These are phyloP conservation scores for Drosophila helvetica DNA, from an alignment of 2,888 invertebrate species.

Conservation along the genomic window DNA sequence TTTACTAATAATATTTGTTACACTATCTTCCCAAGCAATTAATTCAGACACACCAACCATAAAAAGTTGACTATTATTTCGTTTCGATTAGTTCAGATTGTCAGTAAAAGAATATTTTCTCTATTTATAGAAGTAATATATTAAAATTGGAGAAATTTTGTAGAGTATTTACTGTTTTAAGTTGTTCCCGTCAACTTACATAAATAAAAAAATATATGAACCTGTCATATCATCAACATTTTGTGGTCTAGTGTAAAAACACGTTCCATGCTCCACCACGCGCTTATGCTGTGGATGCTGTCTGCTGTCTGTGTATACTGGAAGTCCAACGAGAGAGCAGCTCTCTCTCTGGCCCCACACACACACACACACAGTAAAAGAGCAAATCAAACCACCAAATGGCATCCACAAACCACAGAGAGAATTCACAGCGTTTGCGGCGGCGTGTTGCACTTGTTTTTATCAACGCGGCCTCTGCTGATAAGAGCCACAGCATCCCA, in stretches of 20 bases:
- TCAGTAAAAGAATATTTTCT: no score
- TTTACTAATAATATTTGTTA: no score
- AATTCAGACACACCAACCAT: no score
- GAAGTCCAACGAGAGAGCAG: constrained; percentile 38
- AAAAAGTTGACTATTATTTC: no score
- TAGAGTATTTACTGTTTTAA: background rate
- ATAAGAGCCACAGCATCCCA: constrained; percentile 37
- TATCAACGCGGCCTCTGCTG: constrained; percentile 49
- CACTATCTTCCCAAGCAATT: no score
- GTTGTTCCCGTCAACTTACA: no score
- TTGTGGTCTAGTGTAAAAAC: constrained; percentile 42
- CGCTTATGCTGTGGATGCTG: constrained; percentile 44
- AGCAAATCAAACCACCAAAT: constrained; percentile 17
- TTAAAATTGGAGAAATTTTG: background rate
- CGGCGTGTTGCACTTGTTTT: constrained; percentile 71
- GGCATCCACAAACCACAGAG: constrained; percentile 47
- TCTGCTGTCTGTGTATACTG: constrained; percentile 55
- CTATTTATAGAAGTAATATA: no score
- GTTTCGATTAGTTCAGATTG: no score
- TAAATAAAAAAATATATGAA: background rate
- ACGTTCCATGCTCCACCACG: constrained; percentile 57
- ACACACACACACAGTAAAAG: constrained; percentile 14
- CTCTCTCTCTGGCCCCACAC: background rate
- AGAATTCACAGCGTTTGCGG: constrained; percentile 51
- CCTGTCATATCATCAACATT: no score